Evolutionary conservation across 2,113 vertebrate species (phyloP).

Genomic region (Dendrocopos noguchii): DNA sequence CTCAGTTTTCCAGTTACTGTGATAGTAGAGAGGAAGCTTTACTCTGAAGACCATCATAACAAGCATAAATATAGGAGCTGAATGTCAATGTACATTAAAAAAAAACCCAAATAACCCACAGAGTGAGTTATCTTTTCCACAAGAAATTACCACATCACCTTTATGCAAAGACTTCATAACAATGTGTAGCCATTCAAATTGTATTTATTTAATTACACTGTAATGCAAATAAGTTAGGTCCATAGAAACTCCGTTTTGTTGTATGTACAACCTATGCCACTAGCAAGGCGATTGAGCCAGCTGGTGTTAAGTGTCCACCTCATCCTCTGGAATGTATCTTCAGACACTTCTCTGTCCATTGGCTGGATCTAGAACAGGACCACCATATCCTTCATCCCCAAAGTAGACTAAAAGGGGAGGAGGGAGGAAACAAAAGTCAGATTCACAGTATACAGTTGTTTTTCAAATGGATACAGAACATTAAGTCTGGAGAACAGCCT

Average conservation of each 20-base stretch:
- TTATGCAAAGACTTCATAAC: slow-evolving; percentile 41
- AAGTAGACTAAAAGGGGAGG: slow-evolving; percentile 78
- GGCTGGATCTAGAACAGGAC: slow-evolving; percentile 54
- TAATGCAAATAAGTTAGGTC: slow-evolving; percentile 70
- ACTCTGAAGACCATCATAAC: background rate
- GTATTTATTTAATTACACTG: slow-evolving; percentile 76
- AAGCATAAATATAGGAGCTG: background rate
- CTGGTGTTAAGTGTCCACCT: slow-evolving; percentile 26
- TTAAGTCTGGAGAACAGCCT: background rate
- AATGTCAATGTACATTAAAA: background rate
- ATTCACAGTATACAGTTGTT: background rate
- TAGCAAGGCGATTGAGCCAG: slow-evolving; percentile 28
- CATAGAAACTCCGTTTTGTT: slow-evolving; percentile 60
- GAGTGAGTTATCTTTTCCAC: background rate
- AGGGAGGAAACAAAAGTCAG: slow-evolving; percentile 54
- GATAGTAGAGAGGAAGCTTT: background rate
- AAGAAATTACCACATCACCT: background rate
- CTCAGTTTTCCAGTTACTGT: background rate
- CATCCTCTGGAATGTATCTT: slow-evolving; percentile 64
- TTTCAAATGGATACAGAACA: background rate
- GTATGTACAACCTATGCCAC: slow-evolving; percentile 47
- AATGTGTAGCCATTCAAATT: slow-evolving; percentile 49
- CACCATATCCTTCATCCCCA: slow-evolving; percentile 78
- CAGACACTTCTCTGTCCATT: slow-evolving; percentile 50
- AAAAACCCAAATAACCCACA: background rate